Percentiles rank a stretch among this genome's conserved stretches.
Conservation (phyloP, 2,797 vertebrate species). For the Arrhamphus sclerolepis region DNA sequence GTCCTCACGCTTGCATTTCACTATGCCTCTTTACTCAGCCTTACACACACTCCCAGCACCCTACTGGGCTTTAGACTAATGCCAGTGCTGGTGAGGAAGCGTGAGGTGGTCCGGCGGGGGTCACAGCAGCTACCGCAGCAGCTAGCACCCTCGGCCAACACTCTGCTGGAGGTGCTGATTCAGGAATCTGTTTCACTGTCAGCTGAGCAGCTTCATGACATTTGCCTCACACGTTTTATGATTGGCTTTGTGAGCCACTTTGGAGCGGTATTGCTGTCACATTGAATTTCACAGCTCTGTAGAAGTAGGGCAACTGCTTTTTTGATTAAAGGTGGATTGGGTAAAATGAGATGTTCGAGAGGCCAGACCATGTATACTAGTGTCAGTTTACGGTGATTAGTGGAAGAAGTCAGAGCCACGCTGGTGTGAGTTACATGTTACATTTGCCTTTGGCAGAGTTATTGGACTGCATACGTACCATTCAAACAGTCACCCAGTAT, state of each 20-base stretch:
- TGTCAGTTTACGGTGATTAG: too few species aligned
- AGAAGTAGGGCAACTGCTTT: slow-evolving; percentile 2
- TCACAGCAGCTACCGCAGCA: slow-evolving; percentile 33
- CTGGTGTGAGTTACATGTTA: slow-evolving; percentile 7
- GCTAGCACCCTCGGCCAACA: slow-evolving; percentile 29
- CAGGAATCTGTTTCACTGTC: slow-evolving; percentile 58
- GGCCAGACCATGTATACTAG: not conserved
- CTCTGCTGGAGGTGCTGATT: slow-evolving; percentile 60
- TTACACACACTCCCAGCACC: slow-evolving; percentile 17
- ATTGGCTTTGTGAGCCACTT: slow-evolving; percentile 23
- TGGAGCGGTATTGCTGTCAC: slow-evolving; percentile 24
- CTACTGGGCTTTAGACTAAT: slow-evolving; percentile 27
- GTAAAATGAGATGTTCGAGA: slow-evolving; percentile 15
- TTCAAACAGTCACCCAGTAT: not conserved
- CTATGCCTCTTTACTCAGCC: slow-evolving; percentile 48
- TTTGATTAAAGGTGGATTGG: slow-evolving; percentile 9
- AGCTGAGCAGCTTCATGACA: slow-evolving; percentile 43
- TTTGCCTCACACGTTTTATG: slow-evolving; percentile 39
- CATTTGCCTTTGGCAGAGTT: slow-evolving; percentile 17
- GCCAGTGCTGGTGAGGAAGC: slow-evolving; percentile 22
- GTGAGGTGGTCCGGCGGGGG: slow-evolving; percentile 21
- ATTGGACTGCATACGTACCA: not conserved
- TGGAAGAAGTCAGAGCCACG: not conserved
- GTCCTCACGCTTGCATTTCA: slow-evolving; percentile 66
- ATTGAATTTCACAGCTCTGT: slow-evolving; percentile 16